Evolutionary conservation across 2,888 invertebrate genomes (phyloP), one percentile per base, ranked within the genome.

Genomic region (Zeuzera pyrina): DNA sequence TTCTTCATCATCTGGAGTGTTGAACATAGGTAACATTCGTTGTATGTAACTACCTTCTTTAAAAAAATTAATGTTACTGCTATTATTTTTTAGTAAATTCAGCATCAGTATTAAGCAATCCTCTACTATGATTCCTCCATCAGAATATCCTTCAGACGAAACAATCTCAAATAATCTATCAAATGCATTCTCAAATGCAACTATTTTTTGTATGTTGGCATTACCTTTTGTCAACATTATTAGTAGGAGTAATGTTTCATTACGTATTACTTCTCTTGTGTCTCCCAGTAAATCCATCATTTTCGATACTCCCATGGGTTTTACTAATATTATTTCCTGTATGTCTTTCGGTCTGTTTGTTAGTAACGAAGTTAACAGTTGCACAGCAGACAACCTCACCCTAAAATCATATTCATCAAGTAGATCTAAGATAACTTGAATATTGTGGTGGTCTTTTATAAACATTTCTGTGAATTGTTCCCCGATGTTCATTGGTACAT

Each of bases 181-280:
- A 62, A 99, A 99, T 0, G 97, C 97, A 76, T 98, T 98, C 70
- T 99, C 98, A 68, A 98, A 99, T 0, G 98, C 98, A 0, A 99
- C 97, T 53, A 99, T 98, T 79, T 98, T 99, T 69, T 98, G 98
- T 52, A 98, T 96, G 67, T 97, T 98, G 0, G 97, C 94, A 78
- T 99, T 98, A 8, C 93, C 92, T 53, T 85, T 93, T 0, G 98
- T 98, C 48, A 99, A 74, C 55, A 96, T 94, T 42, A 94, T 94
- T 0, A 99, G 85, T 29, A 99, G 79, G 3, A 99, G 73, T 6
- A 99, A 76, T 0, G 95, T 95, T 79, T 98, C 97, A 65, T 98
- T 98, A 40, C 98, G 84, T 36, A 98, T 93, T 1, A 98, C 94
- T 85, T 99, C 98, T 47, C 98, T 86, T 33, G 91, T 93, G 52